Evolutionary conservation across 2,797 vertebrate genomes (phyloP), one percentile per base, ranked within the genome.

Genomic region (Lepus townsendii): DNA sequence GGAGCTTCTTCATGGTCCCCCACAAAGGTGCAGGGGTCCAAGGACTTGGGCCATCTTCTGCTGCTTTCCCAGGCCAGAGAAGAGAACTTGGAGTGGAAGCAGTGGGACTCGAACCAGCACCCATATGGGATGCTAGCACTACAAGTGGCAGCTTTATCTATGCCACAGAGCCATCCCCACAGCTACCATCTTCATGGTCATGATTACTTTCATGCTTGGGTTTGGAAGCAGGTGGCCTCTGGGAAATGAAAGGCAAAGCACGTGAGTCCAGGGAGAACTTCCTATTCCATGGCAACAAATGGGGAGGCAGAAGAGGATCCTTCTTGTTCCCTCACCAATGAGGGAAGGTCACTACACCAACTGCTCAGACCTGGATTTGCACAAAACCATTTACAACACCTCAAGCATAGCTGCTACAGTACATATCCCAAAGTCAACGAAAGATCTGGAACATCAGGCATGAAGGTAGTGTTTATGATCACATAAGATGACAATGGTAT

Each of bases 291-390:
- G 2, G 13, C 35, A 38, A 71, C 11, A 8, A 83, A 54, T 35
- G 5, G 52, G 13, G 5, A 83, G 3, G 26, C 8, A 84, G 11
- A 82, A 42, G 19, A 32, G 19, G 11, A 62, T 26, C 16, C 11
- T 71, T n/a, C 30, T 66, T 5, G 1, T 2, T 42, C 32, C 16
- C 52, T 16, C 2, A n/a, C 6, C 77, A 89, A 24, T 75, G 75
- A 54, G 22, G 78, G 16, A 6, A 32, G n/a, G 14, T 19, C 47
- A 32, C 65, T 20, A 32, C 22, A 13, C 32, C 17, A 2, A 1
- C 4, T 0, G 1, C 16, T 78, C 26, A 32, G 27, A 2, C 30
- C 62, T 35, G n/a, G 1, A 0, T 11, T 9, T 50, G 20, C 60
- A 92, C 57, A 80, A 50, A 90, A 83, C 7, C 5, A 72, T 54